These are phyloP conservation scores for Scaptomyza cyrtandrae DNA, from an alignment of 2,888 invertebrate species.

Conservation along the genomic window DNA sequence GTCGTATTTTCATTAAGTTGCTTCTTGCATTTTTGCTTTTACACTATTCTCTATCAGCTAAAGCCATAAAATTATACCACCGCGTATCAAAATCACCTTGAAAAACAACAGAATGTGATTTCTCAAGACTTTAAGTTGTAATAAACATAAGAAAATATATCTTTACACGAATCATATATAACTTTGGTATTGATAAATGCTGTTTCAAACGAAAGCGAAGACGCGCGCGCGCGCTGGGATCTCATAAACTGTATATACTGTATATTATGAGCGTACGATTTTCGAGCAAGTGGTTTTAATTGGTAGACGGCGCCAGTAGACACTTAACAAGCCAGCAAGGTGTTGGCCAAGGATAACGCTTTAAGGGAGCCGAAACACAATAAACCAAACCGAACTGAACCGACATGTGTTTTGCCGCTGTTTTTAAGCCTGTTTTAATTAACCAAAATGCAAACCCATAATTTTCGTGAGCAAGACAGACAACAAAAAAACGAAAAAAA, in stretches of 20 bases:
- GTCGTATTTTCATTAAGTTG: too few species aligned
- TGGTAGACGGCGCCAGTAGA: conserved; percentile 66
- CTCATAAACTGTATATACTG: conserved; percentile 30
- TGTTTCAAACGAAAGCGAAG: conserved; percentile 27
- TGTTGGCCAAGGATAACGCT: conserved; percentile 66
- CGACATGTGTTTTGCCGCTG: conserved; percentile 46
- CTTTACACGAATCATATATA: neutral
- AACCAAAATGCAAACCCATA: conserved; percentile 73
- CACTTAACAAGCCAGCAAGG: conserved; percentile 47
- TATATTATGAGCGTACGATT: conserved; percentile 20
- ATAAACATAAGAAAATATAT: too few species aligned
- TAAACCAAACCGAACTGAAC: neutral
- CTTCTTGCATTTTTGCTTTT: too few species aligned
- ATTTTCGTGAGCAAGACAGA: conserved; percentile 46
- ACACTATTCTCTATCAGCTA: too few species aligned
- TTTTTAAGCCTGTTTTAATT: conserved; percentile 69
- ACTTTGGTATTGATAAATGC: neutral
- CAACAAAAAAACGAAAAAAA: neutral
- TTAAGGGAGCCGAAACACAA: conserved; percentile 4
- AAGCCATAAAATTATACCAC: too few species aligned
- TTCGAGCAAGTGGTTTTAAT: conserved; percentile 53
- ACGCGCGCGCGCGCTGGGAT: neutral
- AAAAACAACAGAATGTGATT: neutral
- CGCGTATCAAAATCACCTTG: neutral
- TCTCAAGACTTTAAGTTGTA: conserved; percentile 1